A percentile compares a stretch with the other conserved stretches of the same genome.
These are phyloP conservation scores for Pseudomugil gertrudae DNA, from an alignment of 2,797 vertebrate species.

Conservation along the genomic window DNA sequence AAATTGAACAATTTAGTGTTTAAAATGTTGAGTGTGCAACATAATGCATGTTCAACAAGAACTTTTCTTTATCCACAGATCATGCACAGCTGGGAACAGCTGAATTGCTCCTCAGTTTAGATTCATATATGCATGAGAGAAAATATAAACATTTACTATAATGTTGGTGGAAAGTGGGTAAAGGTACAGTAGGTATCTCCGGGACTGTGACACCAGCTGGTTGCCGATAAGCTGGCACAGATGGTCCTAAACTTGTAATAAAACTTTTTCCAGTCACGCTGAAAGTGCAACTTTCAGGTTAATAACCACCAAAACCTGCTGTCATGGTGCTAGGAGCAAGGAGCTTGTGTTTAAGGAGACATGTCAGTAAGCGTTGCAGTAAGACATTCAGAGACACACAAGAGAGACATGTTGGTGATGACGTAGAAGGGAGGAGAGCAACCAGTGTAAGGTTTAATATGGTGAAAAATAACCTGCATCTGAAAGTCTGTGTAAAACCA, in stretches of 20 bases:
- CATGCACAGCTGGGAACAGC: not conserved
- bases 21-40: not conserved
- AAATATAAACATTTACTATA: not conserved
- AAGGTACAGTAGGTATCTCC: no score
- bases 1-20: not conserved
- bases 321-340: not conserved
- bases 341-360: not conserved
- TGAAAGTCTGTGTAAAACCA: no score
- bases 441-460: no score
- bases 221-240: conserved; percentile 1
- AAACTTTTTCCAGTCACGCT: not conserved
- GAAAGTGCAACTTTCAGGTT: not conserved
- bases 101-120: not conserved
- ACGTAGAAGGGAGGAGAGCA: no score
- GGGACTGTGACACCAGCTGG: not conserved
- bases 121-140: not conserved
- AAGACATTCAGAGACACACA: no score
- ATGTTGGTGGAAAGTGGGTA: not conserved
- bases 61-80: not conserved
- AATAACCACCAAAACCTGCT: not conserved
- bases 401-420: no score
- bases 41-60: not conserved
- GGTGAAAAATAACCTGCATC: no score
- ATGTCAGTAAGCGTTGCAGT: not conserved
- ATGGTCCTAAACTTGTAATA: not conserved